phyloP scores from a whole-genome alignment of 2,797 vertebrate species.

The Tolypeutes matacus region DNA sequence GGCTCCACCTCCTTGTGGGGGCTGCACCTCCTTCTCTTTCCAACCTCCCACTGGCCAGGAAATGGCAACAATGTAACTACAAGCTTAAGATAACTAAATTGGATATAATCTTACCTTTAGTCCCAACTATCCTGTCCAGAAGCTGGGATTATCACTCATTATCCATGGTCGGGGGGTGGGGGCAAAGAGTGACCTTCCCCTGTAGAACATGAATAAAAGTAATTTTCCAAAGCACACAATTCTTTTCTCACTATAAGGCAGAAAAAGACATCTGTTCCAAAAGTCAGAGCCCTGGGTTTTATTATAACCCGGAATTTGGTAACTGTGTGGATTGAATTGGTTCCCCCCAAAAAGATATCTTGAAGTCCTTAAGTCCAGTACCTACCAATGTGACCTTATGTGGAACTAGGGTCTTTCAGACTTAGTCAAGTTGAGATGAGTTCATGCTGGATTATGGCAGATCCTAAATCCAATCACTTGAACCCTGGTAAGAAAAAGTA shows the following conservation, averaged over 20 bases:
- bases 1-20: no score
- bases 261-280: background rate
- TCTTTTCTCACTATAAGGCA: background rate
- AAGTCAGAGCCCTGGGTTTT: background rate
- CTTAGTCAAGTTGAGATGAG: no score
- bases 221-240: background rate
- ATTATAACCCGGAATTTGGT: background rate
- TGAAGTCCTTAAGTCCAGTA: no score
- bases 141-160: background rate
- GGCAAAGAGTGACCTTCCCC: background rate
- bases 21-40: background rate
- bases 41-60: background rate
- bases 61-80: background rate
- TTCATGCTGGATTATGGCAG: no score
- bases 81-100: background rate
- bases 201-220: background rate
- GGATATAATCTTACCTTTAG: background rate
- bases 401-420: no score
- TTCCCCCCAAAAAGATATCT: no score
- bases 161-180: background rate
- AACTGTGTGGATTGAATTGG: no score
- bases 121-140: background rate
- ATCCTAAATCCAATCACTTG: no score
- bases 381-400: no score
- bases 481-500: no score